A percentile compares a stretch with the other conserved stretches of the same genome.
These are phyloP conservation scores for Paraplagusia blochii DNA, from an alignment of 2,113 vertebrate genomes.

Conservation along the genomic window DNA sequence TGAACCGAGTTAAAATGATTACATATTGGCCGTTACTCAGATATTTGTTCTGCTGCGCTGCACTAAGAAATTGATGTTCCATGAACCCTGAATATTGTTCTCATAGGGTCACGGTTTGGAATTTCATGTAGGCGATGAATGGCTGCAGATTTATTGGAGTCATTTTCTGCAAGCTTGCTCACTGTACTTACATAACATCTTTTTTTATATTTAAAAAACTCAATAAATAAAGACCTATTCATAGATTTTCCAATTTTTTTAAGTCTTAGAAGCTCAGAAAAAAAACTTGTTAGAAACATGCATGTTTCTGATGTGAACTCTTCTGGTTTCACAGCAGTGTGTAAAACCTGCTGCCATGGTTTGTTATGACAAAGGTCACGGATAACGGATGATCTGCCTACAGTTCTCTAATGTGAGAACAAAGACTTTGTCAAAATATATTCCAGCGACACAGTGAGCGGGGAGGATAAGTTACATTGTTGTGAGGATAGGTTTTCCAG, in stretches of 20 bases:
- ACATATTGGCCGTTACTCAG: slow-evolving; percentile 56
- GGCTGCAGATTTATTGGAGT: slow-evolving; percentile 40
- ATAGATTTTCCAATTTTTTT: background rate
- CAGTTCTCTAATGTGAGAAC: slow-evolving; percentile 73
- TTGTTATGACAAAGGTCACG: slow-evolving; percentile 73
- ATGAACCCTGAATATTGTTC: slow-evolving; percentile 61
- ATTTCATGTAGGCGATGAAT: slow-evolving; percentile 55
- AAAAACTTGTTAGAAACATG: slow-evolving; percentile 23
- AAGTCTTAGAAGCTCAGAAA: background rate
- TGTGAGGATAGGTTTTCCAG: slow-evolving; percentile 70
- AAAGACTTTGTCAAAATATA: slow-evolving; percentile 76
- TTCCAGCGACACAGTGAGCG: slow-evolving; percentile 52
- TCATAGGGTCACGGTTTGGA: slow-evolving; percentile 53
- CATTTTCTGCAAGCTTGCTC: slow-evolving; percentile 14
- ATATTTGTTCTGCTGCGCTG: slow-evolving; percentile 67
- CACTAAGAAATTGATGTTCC: slow-evolving; percentile 65
- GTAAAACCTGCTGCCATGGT: slow-evolving; percentile 52
- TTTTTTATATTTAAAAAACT: background rate
- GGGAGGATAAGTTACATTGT: slow-evolving; percentile 70
- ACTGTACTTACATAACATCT: background rate
- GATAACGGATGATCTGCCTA: slow-evolving; percentile 74
- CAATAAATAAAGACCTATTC: too few relatives aligned
- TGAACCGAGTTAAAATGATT: slow-evolving; percentile 53
- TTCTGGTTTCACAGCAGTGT: slow-evolving; percentile 39
- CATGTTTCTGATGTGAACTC: slow-evolving; percentile 8